Evolutionary conservation across 2,888 invertebrate species (phyloP), one percentile per base, ranked within the genome.

Genomic region (Entomobrya multifasciata): DNA sequence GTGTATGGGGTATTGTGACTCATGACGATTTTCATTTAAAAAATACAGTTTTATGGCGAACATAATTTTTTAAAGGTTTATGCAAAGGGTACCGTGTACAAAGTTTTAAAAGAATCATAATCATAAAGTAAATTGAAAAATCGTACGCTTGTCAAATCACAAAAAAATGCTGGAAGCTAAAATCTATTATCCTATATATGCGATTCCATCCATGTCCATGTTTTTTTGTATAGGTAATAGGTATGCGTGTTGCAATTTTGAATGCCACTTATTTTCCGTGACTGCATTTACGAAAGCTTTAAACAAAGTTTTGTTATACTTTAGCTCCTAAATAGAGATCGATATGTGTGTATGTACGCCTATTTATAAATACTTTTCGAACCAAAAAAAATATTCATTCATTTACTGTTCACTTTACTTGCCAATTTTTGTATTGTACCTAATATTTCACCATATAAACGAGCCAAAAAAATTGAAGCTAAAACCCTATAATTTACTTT

Each of bases 381-480:
- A 13, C 15, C 49, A 49, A 49, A 49, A n/a, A n/a, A 15, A 15
- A n/a, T 49, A n/a, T 67, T 52, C 72, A 74, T 49, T 74, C 72
- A 74, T 74, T 52, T 74, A 22, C 47, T 1, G 6, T 27, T 52
- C 15, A 27, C 27, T n/a, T 27, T 74, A 49, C 52, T 74, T 74
- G 72, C 72, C 72, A 74, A 52, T 52, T 74, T 52, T 15, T 52
- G 20, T 27, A 74, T 49, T 74, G 49, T 52, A 74, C 13, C n/a
- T 17, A 49, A 74, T 74, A 74, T 49, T 74, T 74, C n/a, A 49
- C 25, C 10, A 30, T 52, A 74, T 27, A 49, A 70, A 74, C 72
- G 49, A 74, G 72, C 72, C 72, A 74, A 74, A 49, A 41, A 74
- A 52, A 52, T n/a, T 27, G 52, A 49, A 17, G n/a, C 72, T 17